Percentiles rank a stretch among this genome's conserved stretches.
Conservation (phyloP, 2,797 vertebrate species). For the Platyrinchus mystaceus region DNA sequence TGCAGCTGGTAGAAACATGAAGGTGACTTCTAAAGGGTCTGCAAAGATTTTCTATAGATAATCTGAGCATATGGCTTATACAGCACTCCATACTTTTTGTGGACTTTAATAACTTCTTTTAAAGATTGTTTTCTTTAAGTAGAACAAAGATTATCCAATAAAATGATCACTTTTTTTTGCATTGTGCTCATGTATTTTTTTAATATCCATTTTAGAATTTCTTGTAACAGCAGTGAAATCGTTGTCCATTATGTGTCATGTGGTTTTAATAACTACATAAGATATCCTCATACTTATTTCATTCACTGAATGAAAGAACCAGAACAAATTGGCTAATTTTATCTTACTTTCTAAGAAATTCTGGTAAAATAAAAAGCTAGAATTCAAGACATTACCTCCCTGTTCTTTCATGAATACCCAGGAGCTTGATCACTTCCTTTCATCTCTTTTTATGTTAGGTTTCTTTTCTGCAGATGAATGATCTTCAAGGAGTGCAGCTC, state of each 20-base stretch:
- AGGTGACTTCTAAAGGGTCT: not conserved
- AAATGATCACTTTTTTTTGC: not conserved
- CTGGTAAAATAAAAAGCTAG: not conserved
- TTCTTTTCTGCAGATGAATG: constrained; percentile 1
- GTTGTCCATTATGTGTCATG: not conserved
- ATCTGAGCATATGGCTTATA: not conserved
- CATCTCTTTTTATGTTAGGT: not conserved
- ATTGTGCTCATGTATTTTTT: not conserved
- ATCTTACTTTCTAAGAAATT: not conserved
- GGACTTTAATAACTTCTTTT: not conserved
- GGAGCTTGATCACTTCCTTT: not conserved
- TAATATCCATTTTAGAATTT: not conserved
- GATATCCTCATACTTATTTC: not conserved
- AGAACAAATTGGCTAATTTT: not conserved
- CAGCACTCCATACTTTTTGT: not conserved
- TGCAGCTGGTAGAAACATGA: not conserved
- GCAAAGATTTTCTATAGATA: not conserved
- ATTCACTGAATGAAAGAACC: not conserved
- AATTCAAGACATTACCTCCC: not conserved
- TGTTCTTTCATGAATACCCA: not conserved
- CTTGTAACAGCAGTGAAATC: not conserved
- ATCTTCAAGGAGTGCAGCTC: not conserved
- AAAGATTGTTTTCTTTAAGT: not conserved
- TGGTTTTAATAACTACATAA: not conserved
- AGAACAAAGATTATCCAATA: not conserved